Evolutionary conservation across 2,113 vertebrate species (phyloP).

Genomic region (Ammodytes marinus): DNA sequence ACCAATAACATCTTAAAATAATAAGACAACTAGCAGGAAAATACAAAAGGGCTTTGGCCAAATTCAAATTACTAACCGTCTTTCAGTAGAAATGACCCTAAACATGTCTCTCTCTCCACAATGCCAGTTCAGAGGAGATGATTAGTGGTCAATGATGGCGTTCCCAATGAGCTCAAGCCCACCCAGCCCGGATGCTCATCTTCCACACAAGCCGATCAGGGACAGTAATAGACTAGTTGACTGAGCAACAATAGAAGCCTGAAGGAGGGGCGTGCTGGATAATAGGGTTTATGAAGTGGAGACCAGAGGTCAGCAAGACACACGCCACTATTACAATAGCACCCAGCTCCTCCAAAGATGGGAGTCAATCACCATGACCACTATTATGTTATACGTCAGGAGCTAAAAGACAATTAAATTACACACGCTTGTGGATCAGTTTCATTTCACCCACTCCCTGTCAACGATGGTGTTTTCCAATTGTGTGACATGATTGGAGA

Average conservation of each 20-base stretch:
- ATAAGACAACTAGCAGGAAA: background rate
- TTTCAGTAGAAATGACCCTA: conserved; percentile 32
- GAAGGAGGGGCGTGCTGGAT: conserved; percentile 36
- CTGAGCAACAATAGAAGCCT: conserved; percentile 43
- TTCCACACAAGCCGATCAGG: conserved; percentile 50
- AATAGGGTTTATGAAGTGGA: conserved; percentile 55
- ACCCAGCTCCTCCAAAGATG: conserved; percentile 4
- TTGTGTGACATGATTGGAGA: background rate
- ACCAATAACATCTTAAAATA: background rate
- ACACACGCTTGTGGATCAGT: background rate
- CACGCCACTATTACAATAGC: background rate
- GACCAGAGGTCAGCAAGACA: conserved; percentile 36
- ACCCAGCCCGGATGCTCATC: conserved; percentile 40
- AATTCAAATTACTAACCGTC: conserved; percentile 18
- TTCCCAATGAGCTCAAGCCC: conserved; percentile 37
- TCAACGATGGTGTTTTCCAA: background rate
- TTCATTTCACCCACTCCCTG: background rate
- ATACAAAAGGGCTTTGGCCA: background rate
- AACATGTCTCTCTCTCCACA: conserved; percentile 1
- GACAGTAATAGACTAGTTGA: conserved; percentile 60
- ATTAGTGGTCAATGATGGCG: conserved; percentile 13
- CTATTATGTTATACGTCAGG: background rate
- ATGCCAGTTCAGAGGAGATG: conserved; percentile 23
- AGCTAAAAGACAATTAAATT: conserved; percentile 3
- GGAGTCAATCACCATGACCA: background rate